Base-by-base conservation (phyloP, 2,888 invertebrate genomes). In the Leptothorax acervorum region DNA sequence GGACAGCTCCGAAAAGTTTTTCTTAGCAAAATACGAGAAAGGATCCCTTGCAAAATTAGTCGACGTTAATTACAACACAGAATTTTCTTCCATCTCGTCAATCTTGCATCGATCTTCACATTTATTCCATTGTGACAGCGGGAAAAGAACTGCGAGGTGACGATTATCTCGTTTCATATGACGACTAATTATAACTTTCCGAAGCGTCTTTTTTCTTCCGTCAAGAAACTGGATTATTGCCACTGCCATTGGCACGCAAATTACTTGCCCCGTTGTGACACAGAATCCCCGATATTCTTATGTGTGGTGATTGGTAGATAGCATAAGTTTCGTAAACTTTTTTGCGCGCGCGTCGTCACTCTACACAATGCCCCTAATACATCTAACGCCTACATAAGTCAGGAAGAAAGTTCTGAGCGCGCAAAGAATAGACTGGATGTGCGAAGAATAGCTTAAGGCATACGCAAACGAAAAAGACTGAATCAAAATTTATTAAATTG, bases 241-340 rank as follows among this genome's bases (percentile, higher is more conserved):
- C 71, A 60, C 48, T 71, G 18, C 11, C 31, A 48, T 79, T 71
- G 70, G 45, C 45, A 57, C 31, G 79, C 15, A 79, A 79, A 57
- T 79, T 42, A 66, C 45, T 60, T 71, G 18, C 11, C 23, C 11
- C 31, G 6, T 23, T 6, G 23, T 23, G 18, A 79, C 28, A 45
- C 11, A 23, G n/a, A 73, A 48, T 60, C 31, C 18, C 39, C 53
- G 63, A 75, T 63, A 63, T 63, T 79, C 70, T 57, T 51, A 70
- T 70, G 57, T 51, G 57, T 70, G 57, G 28, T 78, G 31, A 70
- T 45, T 39, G 48, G 12, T 23, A 39, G 60, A 39, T 35, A 60
- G 8, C 31, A 79, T 65, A 78, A 60, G 35, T 51, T 60, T 60
- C 48, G n/a, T 45, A 78, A 70, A 57, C 42, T 57, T 78, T 55